A percentile compares a stretch with the other conserved stretches of the same genome.
phyloP scores from a whole-genome alignment of 2,113 vertebrate species.

The Tricholaema leucomelas region DNA sequence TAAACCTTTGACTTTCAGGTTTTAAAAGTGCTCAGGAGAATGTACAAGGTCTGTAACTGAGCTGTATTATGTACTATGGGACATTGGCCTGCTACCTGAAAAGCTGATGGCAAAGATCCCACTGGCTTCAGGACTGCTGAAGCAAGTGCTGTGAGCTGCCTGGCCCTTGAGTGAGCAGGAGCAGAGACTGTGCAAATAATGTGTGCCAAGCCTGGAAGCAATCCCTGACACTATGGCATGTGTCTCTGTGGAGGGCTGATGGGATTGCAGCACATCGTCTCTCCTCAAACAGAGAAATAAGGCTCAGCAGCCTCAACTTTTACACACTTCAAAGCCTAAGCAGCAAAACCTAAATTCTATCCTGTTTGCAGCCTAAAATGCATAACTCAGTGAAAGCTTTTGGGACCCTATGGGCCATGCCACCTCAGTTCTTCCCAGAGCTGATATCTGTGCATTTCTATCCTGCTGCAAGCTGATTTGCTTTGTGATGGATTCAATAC shows the following conservation, averaged over 20 bases:
- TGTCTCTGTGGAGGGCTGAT: not conserved
- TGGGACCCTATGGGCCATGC: not conserved
- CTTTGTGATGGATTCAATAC: constrained; percentile 14
- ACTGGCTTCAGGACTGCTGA: not conserved
- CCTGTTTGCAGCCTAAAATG: not conserved
- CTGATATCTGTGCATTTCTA: not conserved
- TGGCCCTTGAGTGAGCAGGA: not conserved
- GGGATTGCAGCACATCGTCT: rapidly evolving
- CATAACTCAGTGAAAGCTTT: not conserved
- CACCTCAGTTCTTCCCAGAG: not conserved
- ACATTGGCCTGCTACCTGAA: not conserved
- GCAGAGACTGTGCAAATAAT: not conserved
- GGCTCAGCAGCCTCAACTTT: not conserved
- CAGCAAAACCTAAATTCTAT: not conserved
- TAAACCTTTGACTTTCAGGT: not conserved
- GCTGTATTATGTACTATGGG: rapidly evolving
- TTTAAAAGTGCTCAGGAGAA: not conserved
- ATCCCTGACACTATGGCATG: rapidly evolving
- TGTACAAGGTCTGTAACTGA: not conserved
- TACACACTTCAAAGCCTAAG: not conserved
- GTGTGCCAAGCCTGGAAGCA: not conserved
- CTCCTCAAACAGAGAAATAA: not conserved
- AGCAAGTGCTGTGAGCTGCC: not conserved
- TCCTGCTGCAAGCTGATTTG: not conserved
- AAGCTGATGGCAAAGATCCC: not conserved